Evolutionary conservation across 2,888 invertebrate species (phyloP).

Genomic region (Macroteleia sp.): DNA sequence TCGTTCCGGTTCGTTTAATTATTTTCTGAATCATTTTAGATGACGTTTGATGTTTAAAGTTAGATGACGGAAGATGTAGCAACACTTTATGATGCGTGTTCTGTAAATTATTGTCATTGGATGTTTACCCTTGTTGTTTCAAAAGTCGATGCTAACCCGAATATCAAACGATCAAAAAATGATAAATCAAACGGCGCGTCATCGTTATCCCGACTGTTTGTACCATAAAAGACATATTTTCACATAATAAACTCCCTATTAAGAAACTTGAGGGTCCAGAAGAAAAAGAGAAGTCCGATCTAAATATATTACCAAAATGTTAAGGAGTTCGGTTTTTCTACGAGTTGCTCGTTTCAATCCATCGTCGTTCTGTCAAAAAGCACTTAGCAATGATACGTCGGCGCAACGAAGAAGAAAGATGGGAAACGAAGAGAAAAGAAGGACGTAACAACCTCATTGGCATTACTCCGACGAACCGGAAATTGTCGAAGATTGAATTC

Average conservation of each 20-base stretch:
- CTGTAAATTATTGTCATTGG: slow-evolving; percentile 48
- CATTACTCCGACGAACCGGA: slow-evolving; percentile 21
- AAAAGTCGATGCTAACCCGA: slow-evolving; percentile 25
- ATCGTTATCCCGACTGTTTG: neutral
- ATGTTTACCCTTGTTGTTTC: slow-evolving; percentile 44
- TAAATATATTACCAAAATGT: slow-evolving; percentile 22
- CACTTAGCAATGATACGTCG: slow-evolving; percentile 52
- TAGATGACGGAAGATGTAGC: slow-evolving; percentile 47
- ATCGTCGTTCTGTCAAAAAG: slow-evolving; percentile 59
- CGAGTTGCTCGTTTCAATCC: slow-evolving; percentile 51
- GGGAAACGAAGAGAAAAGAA: slow-evolving; percentile 6
- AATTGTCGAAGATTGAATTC: slow-evolving; percentile 39
- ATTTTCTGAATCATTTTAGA: slow-evolving; percentile 54
- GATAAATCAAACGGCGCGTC: slow-evolving; percentile 30
- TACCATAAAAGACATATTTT: slow-evolving; percentile 13
- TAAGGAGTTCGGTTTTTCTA: slow-evolving; percentile 20
- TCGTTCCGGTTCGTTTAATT: slow-evolving; percentile 57
- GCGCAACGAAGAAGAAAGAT: slow-evolving; percentile 18
- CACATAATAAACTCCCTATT: slow-evolving; percentile 2
- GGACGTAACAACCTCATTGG: slow-evolving; percentile 24
- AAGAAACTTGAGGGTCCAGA: neutral
- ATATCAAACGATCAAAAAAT: slow-evolving; percentile 23
- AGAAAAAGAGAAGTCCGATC: neutral
- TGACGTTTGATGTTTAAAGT: slow-evolving; percentile 55
- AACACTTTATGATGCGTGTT: slow-evolving; percentile 48